Percentiles rank a stretch among this genome's conserved stretches.
phyloP scores from a whole-genome alignment of 2,888 invertebrate genomes.

The Pachycephus smyrnensis region DNA sequence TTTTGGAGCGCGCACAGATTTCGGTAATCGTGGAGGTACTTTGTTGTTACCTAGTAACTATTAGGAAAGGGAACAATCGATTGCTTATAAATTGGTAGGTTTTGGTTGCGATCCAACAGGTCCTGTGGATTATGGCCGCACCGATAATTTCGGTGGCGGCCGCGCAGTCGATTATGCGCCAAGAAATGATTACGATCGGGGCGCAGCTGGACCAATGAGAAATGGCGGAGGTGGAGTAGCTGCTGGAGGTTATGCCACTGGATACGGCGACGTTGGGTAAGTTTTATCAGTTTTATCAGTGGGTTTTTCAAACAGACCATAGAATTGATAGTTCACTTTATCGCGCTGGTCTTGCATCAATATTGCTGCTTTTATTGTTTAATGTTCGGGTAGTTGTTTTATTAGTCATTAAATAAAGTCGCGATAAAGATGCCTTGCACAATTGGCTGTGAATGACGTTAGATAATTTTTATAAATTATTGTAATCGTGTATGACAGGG shows the following conservation, averaged over 20 bases:
- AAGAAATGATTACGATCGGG: constrained; percentile 62
- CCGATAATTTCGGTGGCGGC: constrained; percentile 59
- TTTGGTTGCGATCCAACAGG: constrained; percentile 61
- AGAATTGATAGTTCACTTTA: too few relatives aligned
- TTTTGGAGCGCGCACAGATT: constrained; percentile 60
- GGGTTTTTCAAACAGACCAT: too few relatives aligned
- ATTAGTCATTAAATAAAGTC: too few relatives aligned
- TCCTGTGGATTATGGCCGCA: constrained; percentile 62
- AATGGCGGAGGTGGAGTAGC: constrained; percentile 62
- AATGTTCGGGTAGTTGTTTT: too few relatives aligned
- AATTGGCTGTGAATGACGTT: too few relatives aligned
- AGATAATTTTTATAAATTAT: constrained; percentile 14
- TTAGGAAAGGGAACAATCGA: too few relatives aligned
- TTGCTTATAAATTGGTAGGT: constrained; percentile 32
- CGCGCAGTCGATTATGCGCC: constrained; percentile 62
- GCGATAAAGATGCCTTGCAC: too few relatives aligned
- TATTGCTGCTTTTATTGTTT: too few relatives aligned
- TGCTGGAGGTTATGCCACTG: constrained; percentile 57
- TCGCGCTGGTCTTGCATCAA: too few relatives aligned
- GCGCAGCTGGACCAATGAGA: constrained; percentile 62
- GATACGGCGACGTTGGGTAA: constrained; percentile 62
- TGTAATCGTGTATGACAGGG: constrained; percentile 40
- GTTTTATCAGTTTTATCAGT: constrained; percentile 11
- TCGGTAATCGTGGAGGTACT: constrained; percentile 48
- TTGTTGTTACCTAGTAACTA: too few relatives aligned